A percentile compares a stretch with the other conserved stretches of the same genome.
Conservation (phyloP, 2,797 vertebrate species). For the Hydrocynus forskahlii region DNA sequence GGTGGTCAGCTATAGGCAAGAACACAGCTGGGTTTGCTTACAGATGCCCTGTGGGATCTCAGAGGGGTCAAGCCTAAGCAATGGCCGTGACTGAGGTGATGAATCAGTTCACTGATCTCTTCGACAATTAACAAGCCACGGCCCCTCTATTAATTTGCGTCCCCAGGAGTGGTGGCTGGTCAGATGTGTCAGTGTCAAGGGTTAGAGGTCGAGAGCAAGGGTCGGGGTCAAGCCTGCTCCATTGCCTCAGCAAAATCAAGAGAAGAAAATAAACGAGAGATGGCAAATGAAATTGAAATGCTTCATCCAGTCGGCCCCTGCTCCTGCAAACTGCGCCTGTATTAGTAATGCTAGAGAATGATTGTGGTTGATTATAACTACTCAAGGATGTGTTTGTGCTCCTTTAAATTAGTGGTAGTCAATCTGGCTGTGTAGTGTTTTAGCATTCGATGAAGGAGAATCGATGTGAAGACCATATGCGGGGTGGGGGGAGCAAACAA, state of each 20-base stretch:
- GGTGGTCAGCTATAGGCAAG: slow-evolving; percentile 85
- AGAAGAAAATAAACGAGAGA: slow-evolving; percentile 69
- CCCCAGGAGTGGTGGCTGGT: slow-evolving; percentile 96
- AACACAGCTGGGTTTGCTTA: slow-evolving; percentile 95
- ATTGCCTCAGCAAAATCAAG: slow-evolving; percentile 75
- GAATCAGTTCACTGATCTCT: slow-evolving; percentile 97
- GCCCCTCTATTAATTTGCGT: slow-evolving; percentile 96
- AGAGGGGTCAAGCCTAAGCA: slow-evolving; percentile 95
- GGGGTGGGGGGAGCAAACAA: slow-evolving; percentile 91
- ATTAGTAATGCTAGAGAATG: slow-evolving; percentile 66
- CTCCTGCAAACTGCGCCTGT: slow-evolving; percentile 65
- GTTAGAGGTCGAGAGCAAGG: slow-evolving; percentile 90
- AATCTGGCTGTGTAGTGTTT: slow-evolving; percentile 86
- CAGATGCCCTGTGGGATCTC: slow-evolving; percentile 91
- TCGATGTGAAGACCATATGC: slow-evolving; percentile 81
- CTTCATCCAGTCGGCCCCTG: slow-evolving; percentile 25
- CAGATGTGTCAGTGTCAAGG: slow-evolving; percentile 96
- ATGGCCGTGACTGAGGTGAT: slow-evolving; percentile 99
- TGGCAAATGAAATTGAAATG: slow-evolving; percentile 76
- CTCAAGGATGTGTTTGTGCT: slow-evolving; percentile 84
- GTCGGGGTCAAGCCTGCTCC: slow-evolving; percentile 93
- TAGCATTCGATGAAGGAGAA: slow-evolving; percentile 92
- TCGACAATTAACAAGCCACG: slow-evolving; percentile 98
- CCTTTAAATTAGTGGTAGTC: slow-evolving; percentile 94
- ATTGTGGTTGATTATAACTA: slow-evolving; percentile 64